Evolutionary conservation across 2,888 invertebrate species (phyloP), one percentile per base, ranked within the genome.

Genomic region (Drosophila dives): DNA sequence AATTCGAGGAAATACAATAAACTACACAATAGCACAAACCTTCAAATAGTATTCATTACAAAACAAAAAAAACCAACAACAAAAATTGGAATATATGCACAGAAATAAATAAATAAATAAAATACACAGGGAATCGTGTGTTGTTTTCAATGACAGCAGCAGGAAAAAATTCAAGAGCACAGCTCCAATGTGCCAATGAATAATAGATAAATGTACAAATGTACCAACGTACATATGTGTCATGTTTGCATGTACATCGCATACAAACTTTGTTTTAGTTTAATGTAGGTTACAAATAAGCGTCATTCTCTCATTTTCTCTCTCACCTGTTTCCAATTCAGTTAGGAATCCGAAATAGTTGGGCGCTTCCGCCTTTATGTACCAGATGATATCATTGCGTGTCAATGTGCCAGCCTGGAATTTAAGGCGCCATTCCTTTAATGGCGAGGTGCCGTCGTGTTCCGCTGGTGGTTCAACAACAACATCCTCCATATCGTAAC

Each of bases 351-450:
- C 91, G 54, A 93, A 92, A 81, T 91, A 93, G 72, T 92, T 92
- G 65, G 92, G 91, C 32, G 93, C 84, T 74, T 91, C 85, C 63
- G 87, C 89, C 74, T 91, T 91, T 81, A 93, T 93, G 74, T 91
- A 92, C 17, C 92, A 92, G 23, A 91, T 88, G 51, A 93, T 89
- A 72, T 93, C 92, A 50, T 80, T 86, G 68, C 90, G 85, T 49
- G 86, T 80, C 63, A 93, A 76, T 62, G 91, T 91, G 53, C 92
- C 93, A 59, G 91, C 82, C 69, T 92, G 92, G 50, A 89, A 89
- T 77, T 92, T 92, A 12, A 92, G 86, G 68, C 93, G 92, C 93
- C 93, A 93, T 79, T 93, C 91, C 84, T 93, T 93, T 17, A 93
- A 67, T 15, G 92, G 92, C 29, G 91, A 87, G 61, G 78, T 89